Conservation (phyloP, 2,888 invertebrate species). For the Acanthosepion pharaonis region DNA sequence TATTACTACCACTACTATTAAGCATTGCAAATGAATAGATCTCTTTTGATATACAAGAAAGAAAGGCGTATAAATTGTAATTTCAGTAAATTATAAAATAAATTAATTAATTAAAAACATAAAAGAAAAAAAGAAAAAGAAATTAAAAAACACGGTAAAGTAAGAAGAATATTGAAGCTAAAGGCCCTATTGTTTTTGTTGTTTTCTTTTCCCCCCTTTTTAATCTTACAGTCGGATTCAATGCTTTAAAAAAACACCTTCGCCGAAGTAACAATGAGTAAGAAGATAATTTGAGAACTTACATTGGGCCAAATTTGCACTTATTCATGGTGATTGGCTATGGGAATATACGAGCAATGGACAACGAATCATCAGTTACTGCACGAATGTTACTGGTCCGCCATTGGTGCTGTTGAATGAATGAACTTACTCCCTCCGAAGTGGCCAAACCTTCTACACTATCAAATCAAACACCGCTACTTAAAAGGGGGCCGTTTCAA, state of each 20-base stretch:
- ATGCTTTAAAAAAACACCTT: constrained; percentile 36
- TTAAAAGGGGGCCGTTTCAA: not conserved
- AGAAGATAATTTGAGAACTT: constrained; percentile 46
- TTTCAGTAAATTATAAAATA: no score
- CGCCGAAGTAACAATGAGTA: constrained; percentile 39
- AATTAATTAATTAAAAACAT: no score
- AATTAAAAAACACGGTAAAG: not conserved
- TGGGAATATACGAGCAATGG: constrained; percentile 45
- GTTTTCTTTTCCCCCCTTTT: not conserved
- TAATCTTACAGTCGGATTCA: not conserved
- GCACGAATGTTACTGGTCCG: constrained; percentile 35
- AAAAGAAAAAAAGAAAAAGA: not conserved
- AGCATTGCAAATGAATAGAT: no score
- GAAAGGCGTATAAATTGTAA: no score
- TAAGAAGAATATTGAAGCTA: not conserved
- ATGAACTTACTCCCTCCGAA: constrained; percentile 37
- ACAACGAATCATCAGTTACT: constrained; percentile 46
- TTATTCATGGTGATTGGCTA: constrained; percentile 47
- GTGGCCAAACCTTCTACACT: not conserved
- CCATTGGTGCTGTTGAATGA: constrained; percentile 42
- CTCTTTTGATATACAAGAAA: no score
- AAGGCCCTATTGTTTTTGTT: not conserved
- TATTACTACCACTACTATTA: no score
- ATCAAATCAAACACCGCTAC: no score
- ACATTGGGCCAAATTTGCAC: constrained; percentile 44